These are phyloP conservation scores for Saguinus imperator DNA, from an alignment of 2,113 vertebrate species.

Conservation along the genomic window DNA sequence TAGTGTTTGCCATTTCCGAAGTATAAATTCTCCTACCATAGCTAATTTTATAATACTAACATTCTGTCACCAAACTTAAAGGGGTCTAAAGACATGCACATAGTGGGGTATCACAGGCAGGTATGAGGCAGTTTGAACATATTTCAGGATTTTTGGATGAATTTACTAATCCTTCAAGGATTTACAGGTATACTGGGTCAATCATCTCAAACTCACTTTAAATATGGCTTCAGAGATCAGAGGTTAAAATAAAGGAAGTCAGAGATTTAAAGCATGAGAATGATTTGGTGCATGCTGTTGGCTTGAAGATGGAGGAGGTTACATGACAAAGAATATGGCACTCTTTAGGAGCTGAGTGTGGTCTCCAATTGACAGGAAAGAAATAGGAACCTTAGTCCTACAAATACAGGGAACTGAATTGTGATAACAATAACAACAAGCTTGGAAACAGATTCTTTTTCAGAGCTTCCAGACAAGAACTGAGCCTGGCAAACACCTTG, in stretches of 20 bases:
- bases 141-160: not conserved
- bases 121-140: not conserved
- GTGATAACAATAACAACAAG: not conserved
- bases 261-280: not conserved
- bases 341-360: not conserved
- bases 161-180: not conserved
- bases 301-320: not conserved
- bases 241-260: not conserved
- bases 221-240: not conserved
- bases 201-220: not conserved
- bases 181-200: not conserved
- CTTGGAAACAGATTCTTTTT: not conserved
- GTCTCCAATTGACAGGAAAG: not conserved
- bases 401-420: not conserved
- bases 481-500: not conserved
- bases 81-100: not conserved
- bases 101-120: fast-evolving
- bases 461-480: not conserved
- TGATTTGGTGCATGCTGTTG: not conserved
- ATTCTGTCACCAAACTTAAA: not conserved
- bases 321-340: not conserved
- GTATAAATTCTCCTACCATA: not conserved
- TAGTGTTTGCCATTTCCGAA: not conserved
- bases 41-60: not conserved
- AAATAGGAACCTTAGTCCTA: not conserved